A percentile compares a stretch with the other conserved stretches of the same genome.
Conservation (phyloP, 2,113 vertebrate species). For the Tragelaphus strepsiceros region DNA sequence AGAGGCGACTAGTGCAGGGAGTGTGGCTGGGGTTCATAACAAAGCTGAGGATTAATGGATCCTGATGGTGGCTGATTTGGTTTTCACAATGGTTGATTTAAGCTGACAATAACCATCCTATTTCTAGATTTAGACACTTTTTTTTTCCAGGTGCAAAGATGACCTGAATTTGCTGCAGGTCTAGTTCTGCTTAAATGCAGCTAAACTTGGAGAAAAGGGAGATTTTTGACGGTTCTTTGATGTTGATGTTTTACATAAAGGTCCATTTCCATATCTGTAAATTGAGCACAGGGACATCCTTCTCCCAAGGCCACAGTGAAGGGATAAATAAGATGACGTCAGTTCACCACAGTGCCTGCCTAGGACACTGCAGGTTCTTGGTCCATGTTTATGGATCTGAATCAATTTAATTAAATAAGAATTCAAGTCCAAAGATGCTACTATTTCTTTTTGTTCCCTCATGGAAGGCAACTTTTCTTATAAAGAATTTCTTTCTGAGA, state of each 20-base stretch:
- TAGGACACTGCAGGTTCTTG: background rate
- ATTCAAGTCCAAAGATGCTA: background rate
- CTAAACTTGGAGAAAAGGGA: background rate
- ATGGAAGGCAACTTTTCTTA: background rate
- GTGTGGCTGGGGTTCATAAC: background rate
- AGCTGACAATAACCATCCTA: background rate
- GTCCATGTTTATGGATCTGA: background rate
- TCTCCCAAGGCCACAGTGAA: background rate
- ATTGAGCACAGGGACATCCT: background rate
- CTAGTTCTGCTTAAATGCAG: background rate
- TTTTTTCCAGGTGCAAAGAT: background rate
- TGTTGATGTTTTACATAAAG: background rate
- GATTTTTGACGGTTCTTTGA: background rate
- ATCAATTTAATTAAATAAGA: background rate
- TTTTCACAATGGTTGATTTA: background rate
- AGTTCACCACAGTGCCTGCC: background rate
- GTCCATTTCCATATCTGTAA: background rate
- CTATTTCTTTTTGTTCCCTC: background rate
- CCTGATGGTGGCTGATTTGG: background rate
- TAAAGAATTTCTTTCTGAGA: background rate
- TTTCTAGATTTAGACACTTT: constrained; percentile 21
- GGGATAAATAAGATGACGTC: background rate
- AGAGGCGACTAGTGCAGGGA: background rate
- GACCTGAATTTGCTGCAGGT: background rate
- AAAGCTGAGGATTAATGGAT: background rate